Conservation (phyloP, 2,888 invertebrate species). For the Diarsia brunnea region DNA sequence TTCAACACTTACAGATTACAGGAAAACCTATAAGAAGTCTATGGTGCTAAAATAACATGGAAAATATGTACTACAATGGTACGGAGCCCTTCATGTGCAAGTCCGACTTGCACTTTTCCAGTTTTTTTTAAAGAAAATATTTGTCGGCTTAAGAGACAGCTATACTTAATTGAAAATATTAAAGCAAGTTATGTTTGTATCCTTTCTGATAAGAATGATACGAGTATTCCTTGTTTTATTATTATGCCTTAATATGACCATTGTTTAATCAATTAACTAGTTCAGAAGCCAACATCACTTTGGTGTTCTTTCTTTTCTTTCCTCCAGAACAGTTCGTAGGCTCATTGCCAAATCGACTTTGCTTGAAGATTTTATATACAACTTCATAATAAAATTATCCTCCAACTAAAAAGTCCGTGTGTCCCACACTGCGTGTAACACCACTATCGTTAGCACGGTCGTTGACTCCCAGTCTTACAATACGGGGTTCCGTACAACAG, state of each 20-base stretch:
- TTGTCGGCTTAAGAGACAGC: background rate
- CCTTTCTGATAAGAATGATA: too few relatives aligned
- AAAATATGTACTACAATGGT: too few relatives aligned
- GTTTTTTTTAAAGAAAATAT: too few relatives aligned
- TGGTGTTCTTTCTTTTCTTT: background rate
- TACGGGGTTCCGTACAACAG: slow-evolving; percentile 63
- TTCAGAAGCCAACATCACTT: background rate
- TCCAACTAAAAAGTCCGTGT: slow-evolving; percentile 31
- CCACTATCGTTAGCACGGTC: slow-evolving; percentile 77
- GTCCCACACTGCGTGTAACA: slow-evolving; percentile 67
- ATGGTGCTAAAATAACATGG: too few relatives aligned
- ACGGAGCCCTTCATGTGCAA: too few relatives aligned
- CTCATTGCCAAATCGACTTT: background rate
- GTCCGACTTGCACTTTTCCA: too few relatives aligned
- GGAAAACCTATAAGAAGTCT: too few relatives aligned
- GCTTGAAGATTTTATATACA: background rate
- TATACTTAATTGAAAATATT: background rate
- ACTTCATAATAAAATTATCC: background rate
- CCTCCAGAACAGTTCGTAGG: background rate
- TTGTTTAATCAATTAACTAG: background rate
- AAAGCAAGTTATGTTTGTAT: background rate
- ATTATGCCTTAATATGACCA: background rate
- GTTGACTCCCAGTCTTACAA: slow-evolving; percentile 74
- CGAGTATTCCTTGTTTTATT: too few relatives aligned
- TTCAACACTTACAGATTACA: too few relatives aligned